These are phyloP conservation scores for Listrodromus nycthemerus DNA, from an alignment of 2,888 invertebrate species.

Conservation along the genomic window DNA sequence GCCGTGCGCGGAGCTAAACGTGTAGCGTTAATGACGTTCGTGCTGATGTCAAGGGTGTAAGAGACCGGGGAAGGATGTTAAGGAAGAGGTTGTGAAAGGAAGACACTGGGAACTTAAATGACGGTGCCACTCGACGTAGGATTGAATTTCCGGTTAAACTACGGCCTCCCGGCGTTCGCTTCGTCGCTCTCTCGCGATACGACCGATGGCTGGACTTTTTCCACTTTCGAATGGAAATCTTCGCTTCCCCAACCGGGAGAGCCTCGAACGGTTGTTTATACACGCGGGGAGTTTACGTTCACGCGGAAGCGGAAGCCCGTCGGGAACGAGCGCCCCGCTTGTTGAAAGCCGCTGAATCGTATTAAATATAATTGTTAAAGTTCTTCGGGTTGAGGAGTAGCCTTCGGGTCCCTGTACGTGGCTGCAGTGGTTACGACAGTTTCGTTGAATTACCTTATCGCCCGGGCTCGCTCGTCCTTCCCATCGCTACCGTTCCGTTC, in stretches of 20 bases:
- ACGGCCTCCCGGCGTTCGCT: neutral
- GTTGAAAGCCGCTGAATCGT: constrained; percentile 71
- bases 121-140: neutral
- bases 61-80: constrained; percentile 29
- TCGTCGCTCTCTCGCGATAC: neutral
- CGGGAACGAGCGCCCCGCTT: neutral
- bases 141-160: constrained; percentile 3
- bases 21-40: constrained; percentile 62
- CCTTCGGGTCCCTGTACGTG: constrained; percentile 19
- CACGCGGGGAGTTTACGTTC: constrained; percentile 10
- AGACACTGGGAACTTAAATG: constrained; percentile 61
- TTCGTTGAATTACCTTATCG: constrained; percentile 77
- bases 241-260: constrained; percentile 10
- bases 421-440: constrained; percentile 77
- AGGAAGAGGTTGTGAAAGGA: constrained; percentile 73
- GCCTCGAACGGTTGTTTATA: constrained; percentile 69
- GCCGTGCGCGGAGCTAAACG: constrained; percentile 74
- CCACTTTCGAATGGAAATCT: neutral
- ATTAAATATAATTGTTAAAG: constrained; percentile 83
- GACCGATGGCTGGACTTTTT: neutral
- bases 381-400: constrained; percentile 74
- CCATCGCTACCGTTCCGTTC: constrained; percentile 30
- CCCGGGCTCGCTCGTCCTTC: constrained; percentile 62
- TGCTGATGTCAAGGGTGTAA: constrained; percentile 26
- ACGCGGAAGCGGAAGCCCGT: constrained; percentile 33